Evolutionary conservation across 2,113 vertebrate genomes (phyloP), one percentile per base, ranked within the genome.

Genomic region (Lipotes vexillifer): DNA sequence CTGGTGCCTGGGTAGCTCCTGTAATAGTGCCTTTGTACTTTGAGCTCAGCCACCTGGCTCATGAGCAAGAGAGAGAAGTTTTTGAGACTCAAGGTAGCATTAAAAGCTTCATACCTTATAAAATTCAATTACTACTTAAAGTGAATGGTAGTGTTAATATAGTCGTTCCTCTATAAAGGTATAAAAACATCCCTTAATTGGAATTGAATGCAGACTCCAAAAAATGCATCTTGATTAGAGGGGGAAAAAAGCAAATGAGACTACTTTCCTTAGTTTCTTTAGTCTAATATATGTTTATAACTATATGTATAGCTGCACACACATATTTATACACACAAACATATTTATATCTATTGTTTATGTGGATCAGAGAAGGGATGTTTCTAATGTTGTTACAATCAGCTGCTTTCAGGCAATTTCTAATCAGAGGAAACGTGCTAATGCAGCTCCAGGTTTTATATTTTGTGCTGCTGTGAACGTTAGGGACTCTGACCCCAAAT

Each of bases 191-290:
- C 86, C 41, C 75, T 98, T 98, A 98, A 98, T 97, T 98, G 95
- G 96, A 98, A 98, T 98, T 97, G 96, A 98, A 97, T 95, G 97
- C n/a, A 29, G 93, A 93, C 96, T 97, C 92, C 46, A 95, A 97
- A 98, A 95, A 98, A 97, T 98, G 44, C 77, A 81, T 98, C 98
- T 98, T 98, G 98, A 98, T 98, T 98, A 97, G 92, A 66, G 88
- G 90, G 95, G 95, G 52, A 74, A 29, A 38, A 74, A 97, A 98
- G 59, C 96, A 94, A 88, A 97, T 68, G 59, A 86, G 86, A 93
- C 72, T 80, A 94, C 93, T 96, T 95, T 95, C 78, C 75, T 92
- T 25, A 23, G 69, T 77, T 72, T 84, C 83, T 71, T 55, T 7
- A 80, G 80, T 88, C 57, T 92, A 83, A 83, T 77, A 20, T 46